Conservation (phyloP, 2,888 invertebrate genomes). For the Heliconius ethilla region DNA sequence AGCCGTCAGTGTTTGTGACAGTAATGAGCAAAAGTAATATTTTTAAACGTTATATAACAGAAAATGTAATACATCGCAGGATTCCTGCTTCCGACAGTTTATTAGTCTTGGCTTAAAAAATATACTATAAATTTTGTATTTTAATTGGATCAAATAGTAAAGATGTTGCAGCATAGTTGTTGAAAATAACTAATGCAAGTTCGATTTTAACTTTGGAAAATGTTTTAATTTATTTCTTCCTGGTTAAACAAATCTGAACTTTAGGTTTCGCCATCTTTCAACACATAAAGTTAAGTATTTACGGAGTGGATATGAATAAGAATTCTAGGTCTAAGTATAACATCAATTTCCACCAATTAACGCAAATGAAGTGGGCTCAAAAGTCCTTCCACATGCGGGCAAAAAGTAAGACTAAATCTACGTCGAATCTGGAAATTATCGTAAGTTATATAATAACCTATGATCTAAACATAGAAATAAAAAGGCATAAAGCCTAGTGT, state of each 20-base stretch:
- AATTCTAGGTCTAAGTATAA: too few species aligned
- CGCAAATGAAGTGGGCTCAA: too few species aligned
- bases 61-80: conserved; percentile 9
- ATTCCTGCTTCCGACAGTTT: conserved; percentile 16
- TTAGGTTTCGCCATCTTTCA: too few species aligned
- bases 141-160: not conserved
- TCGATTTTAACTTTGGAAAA: not conserved
- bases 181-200: not conserved
- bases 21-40: conserved; percentile 18
- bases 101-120: not conserved
- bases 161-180: not conserved
- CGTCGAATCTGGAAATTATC: too few species aligned
- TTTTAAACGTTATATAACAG: conserved; percentile 6
- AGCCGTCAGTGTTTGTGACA: conserved; percentile 14
- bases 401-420: too few species aligned
- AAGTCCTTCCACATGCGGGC: too few species aligned
- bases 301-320: not conserved
- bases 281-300: not conserved
- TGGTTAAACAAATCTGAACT: not conserved
- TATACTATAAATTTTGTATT: not conserved
- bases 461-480: too few species aligned
- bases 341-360: too few species aligned
- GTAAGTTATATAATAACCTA: too few species aligned
- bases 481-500: too few species aligned
- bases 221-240: not conserved